Conservation (phyloP, 92 coral and sea anemone species). For the Parazoanthus darwini region DNA sequence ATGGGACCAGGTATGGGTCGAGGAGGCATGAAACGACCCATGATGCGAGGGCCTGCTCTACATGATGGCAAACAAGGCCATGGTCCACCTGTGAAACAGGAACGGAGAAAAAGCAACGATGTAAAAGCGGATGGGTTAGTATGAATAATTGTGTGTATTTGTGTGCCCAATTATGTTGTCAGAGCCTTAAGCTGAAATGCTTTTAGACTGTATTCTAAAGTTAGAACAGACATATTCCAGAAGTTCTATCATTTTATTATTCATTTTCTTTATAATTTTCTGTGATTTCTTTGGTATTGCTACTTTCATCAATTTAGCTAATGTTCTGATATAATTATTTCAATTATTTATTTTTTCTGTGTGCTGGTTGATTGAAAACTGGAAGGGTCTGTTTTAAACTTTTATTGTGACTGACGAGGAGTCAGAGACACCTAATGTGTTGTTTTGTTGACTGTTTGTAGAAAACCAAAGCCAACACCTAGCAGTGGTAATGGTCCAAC, state of each 20-base stretch:
- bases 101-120: slow-evolving; percentile 18
- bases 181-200: not conserved
- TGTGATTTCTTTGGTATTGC: too few species aligned
- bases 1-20: slow-evolving; percentile 67
- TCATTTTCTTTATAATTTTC: too few species aligned
- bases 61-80: slow-evolving; percentile 2
- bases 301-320: too few species aligned
- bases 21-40: slow-evolving; percentile 48
- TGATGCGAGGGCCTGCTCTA: slow-evolving; percentile 18
- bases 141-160: not conserved
- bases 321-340: too few species aligned
- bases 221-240: not conserved
- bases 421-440: too few species aligned
- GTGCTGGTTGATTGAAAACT: not conserved
- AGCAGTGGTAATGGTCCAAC: slow-evolving; percentile 28
- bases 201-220: too few species aligned
- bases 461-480: slow-evolving; percentile 23
- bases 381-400: not conserved
- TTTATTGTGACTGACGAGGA: not conserved
- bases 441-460: not conserved
- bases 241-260: not conserved
- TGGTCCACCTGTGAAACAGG: slow-evolving; percentile 16
- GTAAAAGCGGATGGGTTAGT: slow-evolving; percentile 33
- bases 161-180: not conserved
- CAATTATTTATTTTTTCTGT: too few species aligned